Percentiles rank a stretch among this genome's conserved stretches.
Conservation (phyloP, 2,113 vertebrate genomes). For the Meles meles region DNA sequence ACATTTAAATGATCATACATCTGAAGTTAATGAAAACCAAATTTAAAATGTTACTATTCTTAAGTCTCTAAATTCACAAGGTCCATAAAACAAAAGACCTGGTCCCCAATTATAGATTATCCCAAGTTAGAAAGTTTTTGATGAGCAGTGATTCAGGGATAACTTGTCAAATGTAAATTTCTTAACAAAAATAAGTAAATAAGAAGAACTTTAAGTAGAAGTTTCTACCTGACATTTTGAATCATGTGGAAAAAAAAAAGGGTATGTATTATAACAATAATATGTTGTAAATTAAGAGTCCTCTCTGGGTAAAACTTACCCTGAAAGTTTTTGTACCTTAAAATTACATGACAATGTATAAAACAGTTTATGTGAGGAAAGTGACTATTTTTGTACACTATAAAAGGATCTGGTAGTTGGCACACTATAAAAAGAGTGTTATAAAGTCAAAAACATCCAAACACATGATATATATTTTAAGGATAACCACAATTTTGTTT, state of each 20-base stretch:
- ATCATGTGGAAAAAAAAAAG: not conserved
- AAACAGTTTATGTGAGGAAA: slow-evolving; percentile 22
- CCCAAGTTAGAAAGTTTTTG: not conserved
- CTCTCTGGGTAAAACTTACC: not conserved
- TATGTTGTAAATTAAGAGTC: slow-evolving; percentile 10
- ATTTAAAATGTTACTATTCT: not conserved
- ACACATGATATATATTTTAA: not conserved
- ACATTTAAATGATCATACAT: not conserved
- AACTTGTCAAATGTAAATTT: not conserved
- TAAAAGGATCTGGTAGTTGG: not conserved
- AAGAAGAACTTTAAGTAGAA: not conserved
- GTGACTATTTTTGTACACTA: not conserved
- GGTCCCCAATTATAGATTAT: not conserved
- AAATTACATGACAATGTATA: slow-evolving; percentile 19
- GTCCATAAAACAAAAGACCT: not conserved
- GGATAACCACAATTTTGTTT: slow-evolving; percentile 25
- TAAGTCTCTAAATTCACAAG: not conserved
- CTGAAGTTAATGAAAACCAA: slow-evolving; percentile 9
- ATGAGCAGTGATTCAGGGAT: not conserved
- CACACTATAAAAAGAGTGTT: not conserved
- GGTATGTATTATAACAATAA: not conserved
- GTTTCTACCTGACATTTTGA: not conserved
- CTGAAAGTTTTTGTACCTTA: slow-evolving; percentile 17
- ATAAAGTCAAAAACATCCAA: slow-evolving; percentile 22
- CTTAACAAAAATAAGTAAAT: not conserved